Percentiles rank a stretch among this genome's conserved stretches.
Evolutionary conservation across 1,140 invertebrate species (phyloP).

Genomic region (Callitettix versicolor): DNA sequence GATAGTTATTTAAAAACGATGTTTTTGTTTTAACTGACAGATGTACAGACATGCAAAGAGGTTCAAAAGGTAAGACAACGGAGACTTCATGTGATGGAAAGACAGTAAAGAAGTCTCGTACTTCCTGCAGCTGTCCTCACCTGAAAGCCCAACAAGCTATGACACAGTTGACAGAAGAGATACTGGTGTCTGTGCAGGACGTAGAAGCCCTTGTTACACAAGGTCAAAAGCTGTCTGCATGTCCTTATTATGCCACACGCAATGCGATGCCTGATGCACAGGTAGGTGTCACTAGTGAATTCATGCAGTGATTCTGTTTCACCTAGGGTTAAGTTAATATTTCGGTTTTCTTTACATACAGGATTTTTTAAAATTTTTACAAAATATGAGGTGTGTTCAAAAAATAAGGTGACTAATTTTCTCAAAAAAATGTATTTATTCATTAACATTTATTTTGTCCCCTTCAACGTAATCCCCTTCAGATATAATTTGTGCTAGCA

Average conservation of each 20-base stretch:
- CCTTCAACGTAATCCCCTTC: too few relatives aligned
- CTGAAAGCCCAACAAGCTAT: conserved; percentile 41
- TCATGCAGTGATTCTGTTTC: too few relatives aligned
- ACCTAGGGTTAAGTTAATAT: too few relatives aligned
- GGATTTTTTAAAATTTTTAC: too few relatives aligned
- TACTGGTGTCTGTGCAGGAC: conserved; percentile 65
- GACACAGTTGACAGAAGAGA: conserved; percentile 48
- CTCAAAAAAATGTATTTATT: too few relatives aligned
- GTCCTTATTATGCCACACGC: conserved; percentile 84
- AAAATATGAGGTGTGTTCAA: too few relatives aligned
- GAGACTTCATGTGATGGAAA: conserved; percentile 47
- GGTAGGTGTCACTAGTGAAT: conserved; percentile 32
- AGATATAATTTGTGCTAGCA: too few relatives aligned
- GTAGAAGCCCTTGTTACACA: conserved; percentile 73
- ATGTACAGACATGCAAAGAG: conserved; percentile 80
- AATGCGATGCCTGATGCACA: conserved; percentile 69
- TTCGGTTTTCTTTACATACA: too few relatives aligned
- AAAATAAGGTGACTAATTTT: too few relatives aligned
- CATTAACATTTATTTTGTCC: too few relatives aligned
- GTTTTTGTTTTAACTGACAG: conserved; percentile 32
- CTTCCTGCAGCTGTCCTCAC: conserved; percentile 50
- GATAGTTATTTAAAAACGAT: too few relatives aligned
- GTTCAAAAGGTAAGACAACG: conserved; percentile 45
- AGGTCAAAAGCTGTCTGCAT: conserved; percentile 62
- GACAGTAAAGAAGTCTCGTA: conserved; percentile 47